Conservation (phyloP, 2,888 invertebrate genomes). For the Parelbella ahira region DNA sequence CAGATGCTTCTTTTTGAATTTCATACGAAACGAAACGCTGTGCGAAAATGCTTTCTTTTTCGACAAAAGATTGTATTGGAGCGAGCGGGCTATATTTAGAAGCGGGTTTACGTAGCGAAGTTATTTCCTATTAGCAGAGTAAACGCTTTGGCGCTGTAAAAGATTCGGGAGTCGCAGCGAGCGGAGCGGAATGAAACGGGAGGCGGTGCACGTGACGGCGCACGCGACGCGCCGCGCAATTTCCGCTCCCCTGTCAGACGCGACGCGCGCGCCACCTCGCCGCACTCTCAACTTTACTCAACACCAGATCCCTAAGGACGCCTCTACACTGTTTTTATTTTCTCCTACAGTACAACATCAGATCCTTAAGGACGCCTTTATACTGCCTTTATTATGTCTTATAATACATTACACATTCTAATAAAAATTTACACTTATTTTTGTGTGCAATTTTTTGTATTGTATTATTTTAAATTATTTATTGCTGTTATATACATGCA, state of each 20-base stretch:
- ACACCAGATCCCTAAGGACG: too few relatives aligned
- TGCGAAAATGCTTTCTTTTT: slow-evolving; percentile 5
- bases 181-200: slow-evolving; percentile 61
- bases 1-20: slow-evolving; percentile 19
- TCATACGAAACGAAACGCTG: slow-evolving; percentile 14
- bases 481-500: too few relatives aligned
- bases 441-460: too few relatives aligned
- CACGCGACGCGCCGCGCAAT: slow-evolving; percentile 74
- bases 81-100: slow-evolving; percentile 5
- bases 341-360: too few relatives aligned
- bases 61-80: slow-evolving; percentile 10
- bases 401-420: too few relatives aligned
- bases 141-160: slow-evolving; percentile 36
- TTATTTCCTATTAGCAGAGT: slow-evolving; percentile 21
- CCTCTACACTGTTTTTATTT: too few relatives aligned
- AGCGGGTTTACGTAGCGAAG: slow-evolving; percentile 19
- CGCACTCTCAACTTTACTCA: too few relatives aligned
- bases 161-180: slow-evolving; percentile 49
- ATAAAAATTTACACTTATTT: too few relatives aligned
- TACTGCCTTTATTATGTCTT: too few relatives aligned
- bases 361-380: too few relatives aligned
- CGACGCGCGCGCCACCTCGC: slow-evolving; percentile 60
- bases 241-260: slow-evolving; percentile 72
- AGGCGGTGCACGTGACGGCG: slow-evolving; percentile 60
- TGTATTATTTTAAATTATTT: too few relatives aligned